A percentile compares a stretch with the other conserved stretches of the same genome.
Evolutionary conservation across 2,113 vertebrate genomes (phyloP).

Genomic region (Calyptomena viridis): DNA sequence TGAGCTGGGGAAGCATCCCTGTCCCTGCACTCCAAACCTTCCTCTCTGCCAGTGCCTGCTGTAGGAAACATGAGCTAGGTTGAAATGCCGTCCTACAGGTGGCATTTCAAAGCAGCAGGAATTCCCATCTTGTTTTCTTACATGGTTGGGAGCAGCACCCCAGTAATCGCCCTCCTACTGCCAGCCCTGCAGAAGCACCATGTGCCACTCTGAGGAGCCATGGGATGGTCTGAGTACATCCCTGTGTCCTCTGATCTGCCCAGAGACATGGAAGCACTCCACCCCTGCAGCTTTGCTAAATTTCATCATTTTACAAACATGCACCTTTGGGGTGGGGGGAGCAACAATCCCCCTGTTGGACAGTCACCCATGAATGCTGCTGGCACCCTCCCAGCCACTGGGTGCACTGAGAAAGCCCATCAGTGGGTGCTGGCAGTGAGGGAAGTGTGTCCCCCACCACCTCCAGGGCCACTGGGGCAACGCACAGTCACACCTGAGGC

Average conservation of each 20-base stretch:
- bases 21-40: neutral
- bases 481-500: neutral
- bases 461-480: neutral
- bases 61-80: neutral
- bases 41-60: neutral
- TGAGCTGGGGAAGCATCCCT: neutral
- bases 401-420: neutral
- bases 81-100: neutral
- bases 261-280: neutral
- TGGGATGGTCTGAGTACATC: neutral
- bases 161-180: neutral
- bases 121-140: neutral
- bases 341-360: fast-evolving
- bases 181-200: neutral
- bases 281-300: neutral
- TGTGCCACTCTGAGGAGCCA: fast-evolving
- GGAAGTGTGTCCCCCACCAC: neutral
- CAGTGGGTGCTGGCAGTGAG: neutral
- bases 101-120: neutral
- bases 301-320: fast-evolving
- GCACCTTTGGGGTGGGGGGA: fast-evolving
- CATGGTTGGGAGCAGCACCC: neutral
- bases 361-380: neutral
- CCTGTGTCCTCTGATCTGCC: fast-evolving
- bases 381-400: neutral